Evolutionary conservation across 92 coral and sea anemone species (phyloP), one percentile per base, ranked within the genome.

Genomic region (Actinernus sp.): DNA sequence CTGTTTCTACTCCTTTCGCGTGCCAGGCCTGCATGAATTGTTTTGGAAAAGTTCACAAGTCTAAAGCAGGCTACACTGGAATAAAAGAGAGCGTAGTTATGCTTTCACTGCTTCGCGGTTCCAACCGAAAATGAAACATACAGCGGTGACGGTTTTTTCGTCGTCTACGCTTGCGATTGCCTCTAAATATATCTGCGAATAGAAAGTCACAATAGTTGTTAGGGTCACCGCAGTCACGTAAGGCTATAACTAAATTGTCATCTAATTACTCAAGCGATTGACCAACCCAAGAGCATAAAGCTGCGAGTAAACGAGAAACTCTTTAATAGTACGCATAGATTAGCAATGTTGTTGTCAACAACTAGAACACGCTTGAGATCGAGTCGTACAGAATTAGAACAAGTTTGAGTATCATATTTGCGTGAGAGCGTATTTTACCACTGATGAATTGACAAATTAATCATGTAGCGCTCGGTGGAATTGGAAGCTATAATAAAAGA

Each of bases 401-500:
- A n/a, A n/a, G 21, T 45, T 45, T 45, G 52, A 45, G 22, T 8
- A 45, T 7, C 21, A 18, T 8, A 45, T 45, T 8, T 45, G 18
- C 52, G 52, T 18, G 10, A 45, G 52, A 7, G 6, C 22, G 6
- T 7, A 4, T 7, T 6, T 45, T 45, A 9, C 17, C 18, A 18
- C 52, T 45, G 52, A 4, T 45, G 19, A 45, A 45, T 45, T 45
- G 52, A 45, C 52, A 45, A n/a, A 45, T 45, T 45, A 45, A 4
- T 17, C 10, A 4, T 23, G 52, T 5, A 8, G 52, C 10, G 17
- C 52, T 9, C 10, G 19, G 52, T 9, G 13, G 10, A 18, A 29
- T 57, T 38, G 33, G n/a, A n/a, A n/a, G n/a, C n/a, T n/a, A 60
- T 39, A 60, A 40, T 40, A 39, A 47, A 38, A 55, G 65, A 31